Evolutionary conservation across 2,113 vertebrate species (phyloP).

Genomic region (Oreochromis tanganicae): DNA sequence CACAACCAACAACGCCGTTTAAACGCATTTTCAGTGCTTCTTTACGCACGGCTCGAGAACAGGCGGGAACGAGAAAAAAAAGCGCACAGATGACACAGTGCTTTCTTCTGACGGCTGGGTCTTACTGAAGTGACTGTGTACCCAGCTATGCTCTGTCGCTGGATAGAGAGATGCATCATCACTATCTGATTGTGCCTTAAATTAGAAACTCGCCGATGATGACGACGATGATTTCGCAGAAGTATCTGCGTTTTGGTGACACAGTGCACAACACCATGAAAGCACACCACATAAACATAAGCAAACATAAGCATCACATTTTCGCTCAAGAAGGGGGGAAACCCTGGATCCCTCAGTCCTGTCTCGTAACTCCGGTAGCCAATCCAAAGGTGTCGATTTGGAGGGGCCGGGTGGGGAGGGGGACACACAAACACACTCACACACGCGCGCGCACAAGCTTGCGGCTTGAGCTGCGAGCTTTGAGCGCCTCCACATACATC

Average conservation of each 20-base stretch:
- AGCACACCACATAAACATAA: background rate
- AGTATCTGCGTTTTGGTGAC: background rate
- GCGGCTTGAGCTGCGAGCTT: constrained; percentile 24
- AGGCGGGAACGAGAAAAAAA: background rate
- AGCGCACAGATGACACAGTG: background rate
- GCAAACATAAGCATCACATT: background rate
- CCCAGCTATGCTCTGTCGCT: background rate
- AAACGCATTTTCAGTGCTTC: constrained; percentile 6
- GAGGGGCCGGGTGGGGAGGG: background rate
- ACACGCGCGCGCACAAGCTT: background rate
- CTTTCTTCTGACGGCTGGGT: background rate
- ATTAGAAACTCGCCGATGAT: background rate
- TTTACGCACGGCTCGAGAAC: constrained; percentile 44
- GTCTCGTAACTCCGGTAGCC: constrained; percentile 53
- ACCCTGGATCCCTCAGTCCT: constrained; percentile 37
- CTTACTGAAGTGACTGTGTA: background rate
- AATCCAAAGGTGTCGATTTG: constrained; percentile 53
- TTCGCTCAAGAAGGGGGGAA: constrained; percentile 29
- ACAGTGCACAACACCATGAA: background rate
- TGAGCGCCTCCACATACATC: constrained; percentile 20
- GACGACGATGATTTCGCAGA: background rate
- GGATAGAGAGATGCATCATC: background rate
- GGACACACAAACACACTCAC: background rate
- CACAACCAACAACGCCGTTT: constrained; percentile 20
- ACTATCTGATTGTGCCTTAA: constrained; percentile 5